Conservation (phyloP, 2,888 invertebrate species). For the Drepana falcataria region DNA sequence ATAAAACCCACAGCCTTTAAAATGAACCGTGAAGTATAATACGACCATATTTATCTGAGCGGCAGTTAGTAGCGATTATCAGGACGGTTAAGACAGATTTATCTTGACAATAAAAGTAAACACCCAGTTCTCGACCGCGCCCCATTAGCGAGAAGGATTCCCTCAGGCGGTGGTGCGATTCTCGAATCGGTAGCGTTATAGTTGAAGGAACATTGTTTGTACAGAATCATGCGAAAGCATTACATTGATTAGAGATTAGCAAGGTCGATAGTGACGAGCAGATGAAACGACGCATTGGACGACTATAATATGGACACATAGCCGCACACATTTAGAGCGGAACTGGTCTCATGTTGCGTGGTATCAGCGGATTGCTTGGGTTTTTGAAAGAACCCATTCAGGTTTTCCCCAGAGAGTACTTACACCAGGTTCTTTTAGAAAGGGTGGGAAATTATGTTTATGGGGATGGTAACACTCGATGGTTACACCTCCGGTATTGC, state of each 20-base stretch:
- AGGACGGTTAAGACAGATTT: constrained; percentile 72
- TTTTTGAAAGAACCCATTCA: too few relatives aligned
- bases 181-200: constrained; percentile 9
- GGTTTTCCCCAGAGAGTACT: too few relatives aligned
- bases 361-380: too few relatives aligned
- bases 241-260: background rate
- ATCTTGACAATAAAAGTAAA: constrained; percentile 76
- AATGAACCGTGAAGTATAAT: background rate
- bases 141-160: constrained; percentile 67
- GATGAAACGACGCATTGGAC: too few relatives aligned
- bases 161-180: constrained; percentile 21
- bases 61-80: constrained; percentile 72
- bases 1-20: background rate
- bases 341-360: too few relatives aligned
- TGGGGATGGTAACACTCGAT: too few relatives aligned
- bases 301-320: too few relatives aligned
- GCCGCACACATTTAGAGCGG: too few relatives aligned
- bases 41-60: constrained; percentile 37
- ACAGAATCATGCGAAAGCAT: background rate
- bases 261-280: too few relatives aligned
- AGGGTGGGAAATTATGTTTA: too few relatives aligned
- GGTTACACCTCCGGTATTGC: too few relatives aligned
- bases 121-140: constrained; percentile 54
- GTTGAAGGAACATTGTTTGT: background rate
- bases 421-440: too few relatives aligned